Percentiles rank a stretch among this genome's conserved stretches.
phyloP scores from a whole-genome alignment of 2,888 invertebrate genomes.

The Netelia inedita region DNA sequence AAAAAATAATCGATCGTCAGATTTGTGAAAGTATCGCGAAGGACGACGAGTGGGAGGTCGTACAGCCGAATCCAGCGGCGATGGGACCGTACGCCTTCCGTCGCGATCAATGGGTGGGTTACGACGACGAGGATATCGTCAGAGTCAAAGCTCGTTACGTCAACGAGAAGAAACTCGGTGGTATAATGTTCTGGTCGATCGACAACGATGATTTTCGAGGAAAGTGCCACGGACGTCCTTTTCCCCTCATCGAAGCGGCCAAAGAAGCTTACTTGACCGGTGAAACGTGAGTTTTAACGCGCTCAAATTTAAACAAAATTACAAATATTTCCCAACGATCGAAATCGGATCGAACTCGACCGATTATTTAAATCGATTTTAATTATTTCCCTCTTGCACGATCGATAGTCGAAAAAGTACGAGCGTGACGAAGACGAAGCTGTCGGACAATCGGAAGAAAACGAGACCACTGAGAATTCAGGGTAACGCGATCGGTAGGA shows the following conservation, averaged over 20 bases:
- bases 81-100: constrained; percentile 96
- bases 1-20: constrained; percentile 84
- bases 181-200: constrained; percentile 97
- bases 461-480: constrained; percentile 67
- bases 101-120: constrained; percentile 97
- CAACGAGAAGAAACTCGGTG: constrained; percentile 93
- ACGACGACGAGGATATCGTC: constrained; percentile 94
- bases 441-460: constrained; percentile 71
- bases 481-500: constrained; percentile 72
- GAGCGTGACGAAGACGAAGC: constrained; percentile 69
- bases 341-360: background rate
- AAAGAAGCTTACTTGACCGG: constrained; percentile 92
- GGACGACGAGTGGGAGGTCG: constrained; percentile 93
- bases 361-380: background rate
- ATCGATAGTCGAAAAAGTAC: constrained; percentile 51
- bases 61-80: constrained; percentile 92
- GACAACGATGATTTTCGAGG: constrained; percentile 98
- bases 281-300: constrained; percentile 86
- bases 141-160: constrained; percentile 94
- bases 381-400: background rate
- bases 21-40: constrained; percentile 93
- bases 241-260: constrained; percentile 96
- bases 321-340: background rate
- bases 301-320: background rate
- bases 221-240: constrained; percentile 93